These are phyloP conservation scores for Volucella zonaria DNA, from an alignment of 2,888 invertebrate genomes.

Conservation along the genomic window DNA sequence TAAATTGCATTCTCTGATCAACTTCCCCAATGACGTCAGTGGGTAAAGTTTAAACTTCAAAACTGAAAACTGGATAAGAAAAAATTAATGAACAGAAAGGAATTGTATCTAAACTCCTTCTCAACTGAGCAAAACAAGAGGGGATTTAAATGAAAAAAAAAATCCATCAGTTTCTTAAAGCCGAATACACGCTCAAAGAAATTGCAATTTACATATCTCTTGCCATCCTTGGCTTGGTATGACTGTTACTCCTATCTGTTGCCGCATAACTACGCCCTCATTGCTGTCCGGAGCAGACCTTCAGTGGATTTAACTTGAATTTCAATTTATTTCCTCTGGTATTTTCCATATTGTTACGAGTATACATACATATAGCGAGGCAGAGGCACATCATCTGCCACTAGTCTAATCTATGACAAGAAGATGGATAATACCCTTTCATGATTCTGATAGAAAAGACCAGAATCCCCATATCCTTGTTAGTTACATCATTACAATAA, in stretches of 20 bases:
- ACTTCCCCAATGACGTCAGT: neutral
- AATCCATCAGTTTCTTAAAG: neutral
- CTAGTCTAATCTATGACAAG: slow-evolving; percentile 38
- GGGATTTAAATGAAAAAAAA: neutral
- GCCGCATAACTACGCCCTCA: neutral
- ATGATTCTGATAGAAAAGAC: neutral
- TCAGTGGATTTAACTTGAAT: neutral
- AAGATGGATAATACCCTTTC: slow-evolving; percentile 18
- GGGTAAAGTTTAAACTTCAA: neutral
- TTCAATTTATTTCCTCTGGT: slow-evolving; percentile 11
- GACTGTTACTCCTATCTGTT: neutral
- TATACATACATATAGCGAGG: neutral
- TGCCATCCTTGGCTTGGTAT: neutral
- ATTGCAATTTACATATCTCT: neutral
- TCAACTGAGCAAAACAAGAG: too few species aligned
- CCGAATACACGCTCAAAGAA: neutral
- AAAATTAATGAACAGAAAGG: neutral
- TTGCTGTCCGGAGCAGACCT: neutral
- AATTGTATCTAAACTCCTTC: neutral
- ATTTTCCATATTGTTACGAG: slow-evolving; percentile 2
- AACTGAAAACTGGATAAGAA: too few species aligned
- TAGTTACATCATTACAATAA: slow-evolving; percentile 20
- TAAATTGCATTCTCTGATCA: neutral
- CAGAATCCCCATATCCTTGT: neutral
- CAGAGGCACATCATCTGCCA: slow-evolving; percentile 20